Conservation (phyloP, 2,113 vertebrate species). For the Engystomops pustulosus region DNA sequence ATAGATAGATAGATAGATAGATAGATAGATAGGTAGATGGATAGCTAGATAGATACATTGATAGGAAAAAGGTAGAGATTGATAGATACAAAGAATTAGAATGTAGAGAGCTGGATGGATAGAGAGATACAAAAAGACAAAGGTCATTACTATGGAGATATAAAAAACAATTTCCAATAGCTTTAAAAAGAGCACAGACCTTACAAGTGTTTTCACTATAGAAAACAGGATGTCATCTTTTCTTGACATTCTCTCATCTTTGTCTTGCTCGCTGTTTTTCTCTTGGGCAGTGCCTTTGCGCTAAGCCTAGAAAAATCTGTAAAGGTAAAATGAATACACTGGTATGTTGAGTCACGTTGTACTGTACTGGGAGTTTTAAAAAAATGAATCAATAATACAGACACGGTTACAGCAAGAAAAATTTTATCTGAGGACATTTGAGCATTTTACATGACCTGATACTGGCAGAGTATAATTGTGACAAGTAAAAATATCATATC, state of each 20-base stretch:
- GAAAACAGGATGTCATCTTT: slow-evolving; percentile 37
- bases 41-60: neutral
- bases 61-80: neutral
- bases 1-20: neutral
- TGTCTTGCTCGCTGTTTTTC: slow-evolving; percentile 36
- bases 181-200: slow-evolving; percentile 48
- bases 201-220: slow-evolving; percentile 37
- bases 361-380: slow-evolving; percentile 16
- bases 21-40: neutral
- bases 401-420: neutral
- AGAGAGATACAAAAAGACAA: neutral
- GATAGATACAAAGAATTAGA: neutral
- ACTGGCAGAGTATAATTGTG: neutral
- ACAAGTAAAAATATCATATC: neutral
- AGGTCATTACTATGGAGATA: neutral
- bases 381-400: slow-evolving; percentile 33
- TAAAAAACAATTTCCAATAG: neutral
- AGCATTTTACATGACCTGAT: neutral
- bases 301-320: slow-evolving; percentile 52
- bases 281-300: slow-evolving; percentile 41
- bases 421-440: neutral
- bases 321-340: slow-evolving; percentile 58
- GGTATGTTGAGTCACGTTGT: slow-evolving; percentile 48
- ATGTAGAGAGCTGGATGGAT: neutral
- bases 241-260: slow-evolving; percentile 23